phyloP scores from a whole-genome alignment of 2,113 vertebrate species.

The Ptyas mucosa region DNA sequence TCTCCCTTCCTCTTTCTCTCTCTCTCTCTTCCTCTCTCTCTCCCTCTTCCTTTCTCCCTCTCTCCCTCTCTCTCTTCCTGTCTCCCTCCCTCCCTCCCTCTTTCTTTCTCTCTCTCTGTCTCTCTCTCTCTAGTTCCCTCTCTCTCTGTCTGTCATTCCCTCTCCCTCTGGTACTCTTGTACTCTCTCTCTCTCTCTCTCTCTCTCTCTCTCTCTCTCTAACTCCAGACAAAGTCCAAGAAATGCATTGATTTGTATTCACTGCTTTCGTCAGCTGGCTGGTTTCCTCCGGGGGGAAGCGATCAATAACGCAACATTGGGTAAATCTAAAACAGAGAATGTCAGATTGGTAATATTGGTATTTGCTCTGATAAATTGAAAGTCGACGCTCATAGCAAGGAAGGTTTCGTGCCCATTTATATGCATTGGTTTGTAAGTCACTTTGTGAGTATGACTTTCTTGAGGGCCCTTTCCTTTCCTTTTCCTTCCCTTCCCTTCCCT shows the following conservation, averaged over 20 bases:
- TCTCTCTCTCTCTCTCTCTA: background rate
- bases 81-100: too few species aligned
- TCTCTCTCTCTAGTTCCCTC: too few species aligned
- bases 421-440: background rate
- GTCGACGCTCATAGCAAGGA: conserved; percentile 9
- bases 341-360: conserved; percentile 60
- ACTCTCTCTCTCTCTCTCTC: too few species aligned
- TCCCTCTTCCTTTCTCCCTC: too few species aligned
- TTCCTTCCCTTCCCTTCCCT: accelerated
- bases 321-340: conserved; percentile 57
- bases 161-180: background rate
- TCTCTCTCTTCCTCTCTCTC: too few species aligned
- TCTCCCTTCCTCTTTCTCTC: accelerated
- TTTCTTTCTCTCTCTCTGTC: accelerated
- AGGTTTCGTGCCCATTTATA: background rate
- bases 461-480: background rate
- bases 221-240: conserved; percentile 60
- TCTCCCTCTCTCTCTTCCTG: accelerated
- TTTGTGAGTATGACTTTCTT: background rate
- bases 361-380: conserved; percentile 59
- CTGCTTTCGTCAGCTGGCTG: conserved; percentile 52
- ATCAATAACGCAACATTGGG: conserved; percentile 56
- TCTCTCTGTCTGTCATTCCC: too few species aligned
- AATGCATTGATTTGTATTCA: conserved; percentile 62
- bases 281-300: conserved; percentile 58